These are phyloP conservation scores for Syritta pipiens DNA, from an alignment of 2,888 invertebrate genomes.

Conservation along the genomic window DNA sequence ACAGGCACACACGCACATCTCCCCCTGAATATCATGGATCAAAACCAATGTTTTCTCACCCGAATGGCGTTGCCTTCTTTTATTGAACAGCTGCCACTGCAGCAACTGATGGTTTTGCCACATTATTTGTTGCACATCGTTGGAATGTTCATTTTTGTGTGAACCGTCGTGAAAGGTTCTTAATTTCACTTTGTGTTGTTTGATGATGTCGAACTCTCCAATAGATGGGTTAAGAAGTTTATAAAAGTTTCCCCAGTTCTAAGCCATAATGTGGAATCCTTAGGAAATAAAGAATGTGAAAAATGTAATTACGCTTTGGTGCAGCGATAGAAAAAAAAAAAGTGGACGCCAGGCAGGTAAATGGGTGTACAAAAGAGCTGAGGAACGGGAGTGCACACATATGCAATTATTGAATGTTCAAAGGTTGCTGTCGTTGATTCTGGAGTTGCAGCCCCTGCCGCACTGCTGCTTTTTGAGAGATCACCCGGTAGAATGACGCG, in stretches of 20 bases:
- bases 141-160: background rate
- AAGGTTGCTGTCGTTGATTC: constrained; percentile 18
- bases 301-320: background rate
- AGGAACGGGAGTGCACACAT: constrained; percentile 22
- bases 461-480: constrained; percentile 26
- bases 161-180: background rate
- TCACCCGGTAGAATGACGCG: constrained; percentile 9
- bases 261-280: constrained; percentile 11
- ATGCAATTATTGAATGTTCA: constrained; percentile 56
- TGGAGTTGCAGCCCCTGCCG: background rate
- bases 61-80: background rate
- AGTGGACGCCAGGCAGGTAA: background rate
- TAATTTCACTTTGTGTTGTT: constrained; percentile 37
- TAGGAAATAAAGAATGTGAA: background rate
- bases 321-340: too few species aligned
- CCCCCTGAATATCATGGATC: background rate
- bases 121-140: constrained; percentile 2
- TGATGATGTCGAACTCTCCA: constrained; percentile 49
- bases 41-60: background rate
- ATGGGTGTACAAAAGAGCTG: constrained; percentile 16
- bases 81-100: background rate
- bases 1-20: background rate
- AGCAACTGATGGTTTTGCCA: background rate
- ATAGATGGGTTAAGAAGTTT: constrained; percentile 60
- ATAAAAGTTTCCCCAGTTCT: constrained; percentile 25